Percentiles rank a stretch among this genome's conserved stretches.
Evolutionary conservation across 2,888 invertebrate genomes (phyloP).

Genomic region (Agonopterix heracliana): DNA sequence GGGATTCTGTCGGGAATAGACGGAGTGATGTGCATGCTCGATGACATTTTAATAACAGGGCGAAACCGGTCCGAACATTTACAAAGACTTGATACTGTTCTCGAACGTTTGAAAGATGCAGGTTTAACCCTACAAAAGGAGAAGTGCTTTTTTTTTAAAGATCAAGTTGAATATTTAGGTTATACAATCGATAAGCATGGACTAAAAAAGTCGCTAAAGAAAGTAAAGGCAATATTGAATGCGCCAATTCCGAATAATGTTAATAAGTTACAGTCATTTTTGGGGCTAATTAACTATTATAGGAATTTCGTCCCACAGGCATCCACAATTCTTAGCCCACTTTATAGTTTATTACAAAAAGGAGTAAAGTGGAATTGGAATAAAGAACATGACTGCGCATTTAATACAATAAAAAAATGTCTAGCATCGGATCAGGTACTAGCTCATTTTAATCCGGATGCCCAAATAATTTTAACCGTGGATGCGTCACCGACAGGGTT

Average conservation of each 20-base stretch:
- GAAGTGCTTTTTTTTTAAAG: slow-evolving; percentile 16
- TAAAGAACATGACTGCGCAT: slow-evolving; percentile 7
- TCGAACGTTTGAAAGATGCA: slow-evolving; percentile 14
- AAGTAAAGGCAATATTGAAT: slow-evolving; percentile 14
- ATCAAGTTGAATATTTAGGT: slow-evolving; percentile 16
- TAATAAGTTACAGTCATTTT: slow-evolving; percentile 15
- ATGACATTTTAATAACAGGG: slow-evolving; percentile 13
- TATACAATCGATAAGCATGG: slow-evolving; percentile 15
- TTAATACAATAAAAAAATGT: neutral
- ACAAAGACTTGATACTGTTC: slow-evolving; percentile 11
- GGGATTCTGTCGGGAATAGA: slow-evolving; percentile 5
- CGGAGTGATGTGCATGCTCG: slow-evolving; percentile 2
- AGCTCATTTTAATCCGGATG: neutral
- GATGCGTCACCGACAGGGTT: no score
- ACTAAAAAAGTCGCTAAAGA: slow-evolving; percentile 13
- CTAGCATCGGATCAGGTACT: neutral
- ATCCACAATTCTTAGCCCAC: neutral
- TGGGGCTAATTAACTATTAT: slow-evolving; percentile 15
- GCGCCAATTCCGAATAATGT: slow-evolving; percentile 8
- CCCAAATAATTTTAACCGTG: no score
- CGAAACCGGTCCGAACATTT: slow-evolving; percentile 4
- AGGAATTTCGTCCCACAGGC: neutral
- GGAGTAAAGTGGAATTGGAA: slow-evolving; percentile 8
- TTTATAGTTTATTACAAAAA: neutral
- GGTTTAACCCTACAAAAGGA: slow-evolving; percentile 14